Evolutionary conservation across 2,113 vertebrate species (phyloP).

Genomic region (Psephotus haematonotus): DNA sequence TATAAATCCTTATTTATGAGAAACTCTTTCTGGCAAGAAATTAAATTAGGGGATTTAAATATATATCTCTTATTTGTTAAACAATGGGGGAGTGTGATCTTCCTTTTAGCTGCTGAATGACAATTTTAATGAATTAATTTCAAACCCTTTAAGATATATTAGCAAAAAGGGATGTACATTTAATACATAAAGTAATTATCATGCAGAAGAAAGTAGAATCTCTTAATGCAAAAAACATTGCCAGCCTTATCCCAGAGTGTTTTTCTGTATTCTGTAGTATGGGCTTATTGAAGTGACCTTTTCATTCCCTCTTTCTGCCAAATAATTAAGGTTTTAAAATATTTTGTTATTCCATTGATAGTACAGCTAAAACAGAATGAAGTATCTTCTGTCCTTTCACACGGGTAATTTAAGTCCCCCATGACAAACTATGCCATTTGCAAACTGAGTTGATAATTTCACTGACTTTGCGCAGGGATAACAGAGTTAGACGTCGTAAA

Average conservation of each 20-base stretch:
- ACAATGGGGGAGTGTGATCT: not conserved
- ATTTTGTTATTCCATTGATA: not conserved
- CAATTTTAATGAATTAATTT: not conserved
- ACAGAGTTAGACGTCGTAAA: not conserved
- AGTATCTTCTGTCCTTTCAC: not conserved
- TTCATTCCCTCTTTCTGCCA: not conserved
- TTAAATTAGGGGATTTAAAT: not conserved
- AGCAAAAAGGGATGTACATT: not conserved
- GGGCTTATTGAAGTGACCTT: not conserved
- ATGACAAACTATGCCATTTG: not conserved
- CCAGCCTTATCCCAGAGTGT: not conserved
- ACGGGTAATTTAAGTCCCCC: not conserved
- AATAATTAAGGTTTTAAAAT: not conserved
- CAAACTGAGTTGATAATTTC: not conserved
- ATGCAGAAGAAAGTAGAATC: not conserved
- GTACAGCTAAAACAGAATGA: not conserved
- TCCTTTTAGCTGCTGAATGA: not conserved
- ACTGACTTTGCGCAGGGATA: not conserved
- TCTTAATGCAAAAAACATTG: not conserved
- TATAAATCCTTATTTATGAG: not conserved
- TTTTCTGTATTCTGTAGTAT: not conserved
- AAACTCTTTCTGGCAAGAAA: not conserved
- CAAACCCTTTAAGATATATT: not conserved
- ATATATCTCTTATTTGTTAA: not conserved
- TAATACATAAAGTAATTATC: not conserved